Evolutionary conservation across 2,113 vertebrate species (phyloP), one percentile per base, ranked within the genome.

Genomic region (Pantherophis guttatus): DNA sequence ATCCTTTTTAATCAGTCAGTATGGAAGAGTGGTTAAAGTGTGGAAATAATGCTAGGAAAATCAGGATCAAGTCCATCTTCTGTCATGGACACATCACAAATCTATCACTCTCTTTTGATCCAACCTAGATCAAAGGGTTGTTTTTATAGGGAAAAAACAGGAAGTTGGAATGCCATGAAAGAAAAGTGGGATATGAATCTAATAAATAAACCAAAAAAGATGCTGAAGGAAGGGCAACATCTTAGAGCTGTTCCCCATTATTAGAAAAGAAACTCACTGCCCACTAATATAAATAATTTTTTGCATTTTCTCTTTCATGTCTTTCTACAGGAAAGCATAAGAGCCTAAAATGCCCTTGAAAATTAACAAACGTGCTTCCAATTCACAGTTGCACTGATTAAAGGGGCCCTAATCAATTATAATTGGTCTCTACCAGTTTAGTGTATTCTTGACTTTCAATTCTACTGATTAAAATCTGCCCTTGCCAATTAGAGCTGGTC

Each of bases 401-500:
- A 92, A 87, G 19, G 52, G 48, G 44, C 23, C 17, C 21, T 87
- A 15, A 52, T 59, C 86, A 65, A 58, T 92, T 33, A 92, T 53
- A 87, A 92, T 65, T 92, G 86, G 86, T 50, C 85, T 87, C 85
- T 62, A 17, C 15, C 29, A 58, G 29, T 87, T 92, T 87, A 21
- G 54, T 50, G 19, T 91, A 55, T 59, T 57, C 91, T 59, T 91
- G 54, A 91, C 55, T 91, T 55, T 87, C 91, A 58, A 85, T 29
- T 50, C 55, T 48, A 59, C 91, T 87, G 81, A 87, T 91, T 91
- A 87, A 87, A 91, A 59, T 91, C 48, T 87, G 39, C 44, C 55
- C 55, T 91, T 85, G 86, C 90, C 90, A 81, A 55, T 91, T 91
- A 91, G 75, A 91, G 75, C 39, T 57, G 53, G 54, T 54, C 29